Conservation (phyloP, 2,888 invertebrate species). For the Brachypterus glaber region DNA sequence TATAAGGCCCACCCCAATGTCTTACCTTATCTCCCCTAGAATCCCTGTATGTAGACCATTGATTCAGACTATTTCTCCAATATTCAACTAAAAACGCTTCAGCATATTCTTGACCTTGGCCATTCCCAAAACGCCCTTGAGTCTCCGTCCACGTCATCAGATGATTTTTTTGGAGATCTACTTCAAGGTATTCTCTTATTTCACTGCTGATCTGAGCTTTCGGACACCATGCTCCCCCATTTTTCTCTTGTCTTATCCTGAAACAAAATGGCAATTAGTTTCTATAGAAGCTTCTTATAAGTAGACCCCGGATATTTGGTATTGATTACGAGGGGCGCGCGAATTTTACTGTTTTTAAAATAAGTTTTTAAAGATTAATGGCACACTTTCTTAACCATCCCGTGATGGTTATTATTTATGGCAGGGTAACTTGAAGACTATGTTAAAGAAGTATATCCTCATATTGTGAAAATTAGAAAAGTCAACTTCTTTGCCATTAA, state of each 20-base stretch:
- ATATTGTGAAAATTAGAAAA: too few relatives aligned
- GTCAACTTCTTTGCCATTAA: too few relatives aligned
- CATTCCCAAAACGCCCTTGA: conserved; percentile 86
- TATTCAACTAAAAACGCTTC: conserved; percentile 77
- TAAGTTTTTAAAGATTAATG: too few relatives aligned
- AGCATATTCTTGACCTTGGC: conserved; percentile 81
- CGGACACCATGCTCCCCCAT: conserved; percentile 91
- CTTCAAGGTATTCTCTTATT: conserved; percentile 73
- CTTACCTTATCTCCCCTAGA: conserved; percentile 66
- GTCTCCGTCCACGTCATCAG: conserved; percentile 79
- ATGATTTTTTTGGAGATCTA: conserved; percentile 64
- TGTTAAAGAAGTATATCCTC: too few relatives aligned
- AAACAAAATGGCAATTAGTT: conserved; percentile 23
- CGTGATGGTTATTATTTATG: too few relatives aligned
- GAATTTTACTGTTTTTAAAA: too few relatives aligned
- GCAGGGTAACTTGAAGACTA: too few relatives aligned
- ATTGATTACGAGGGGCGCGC: too few relatives aligned
- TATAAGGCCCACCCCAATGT: too few relatives aligned
- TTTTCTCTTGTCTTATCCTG: conserved; percentile 76
- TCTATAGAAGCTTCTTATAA: too few relatives aligned
- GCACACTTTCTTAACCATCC: too few relatives aligned
- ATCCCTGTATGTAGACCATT: conserved; percentile 74
- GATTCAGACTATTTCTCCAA: conserved; percentile 56
- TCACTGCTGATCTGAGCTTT: conserved; percentile 66
- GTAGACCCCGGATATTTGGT: too few relatives aligned